Evolutionary conservation across 2,888 invertebrate species (phyloP).

Genomic region (Leptogaster cylindrica): DNA sequence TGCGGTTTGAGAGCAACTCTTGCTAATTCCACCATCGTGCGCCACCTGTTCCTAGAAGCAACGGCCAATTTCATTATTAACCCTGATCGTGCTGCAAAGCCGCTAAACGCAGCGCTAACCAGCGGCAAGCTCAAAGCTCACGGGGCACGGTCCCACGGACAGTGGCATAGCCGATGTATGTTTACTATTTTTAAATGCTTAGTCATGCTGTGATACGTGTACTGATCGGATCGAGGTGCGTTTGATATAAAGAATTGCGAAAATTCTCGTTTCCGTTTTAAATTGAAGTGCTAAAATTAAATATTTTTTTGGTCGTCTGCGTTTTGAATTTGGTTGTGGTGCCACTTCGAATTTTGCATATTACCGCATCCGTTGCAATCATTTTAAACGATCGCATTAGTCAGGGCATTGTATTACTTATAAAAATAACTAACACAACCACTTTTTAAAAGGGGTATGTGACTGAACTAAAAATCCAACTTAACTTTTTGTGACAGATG

Average conservation of each 20-base stretch:
- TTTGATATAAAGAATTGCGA: conserved; percentile 22
- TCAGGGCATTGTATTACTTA: conserved; percentile 21
- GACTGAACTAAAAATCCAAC: no score
- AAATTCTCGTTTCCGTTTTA: conserved; percentile 27
- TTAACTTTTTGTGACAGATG: background rate
- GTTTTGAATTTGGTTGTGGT: background rate
- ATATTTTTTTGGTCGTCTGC: conserved; percentile 9
- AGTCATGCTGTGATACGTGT: conserved; percentile 54
- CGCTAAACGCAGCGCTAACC: no score
- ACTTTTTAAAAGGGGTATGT: no score
- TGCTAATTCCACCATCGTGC: no score
- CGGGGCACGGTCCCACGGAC: background rate
- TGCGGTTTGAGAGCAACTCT: no score
- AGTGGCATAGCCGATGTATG: conserved; percentile 51
- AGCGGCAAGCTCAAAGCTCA: no score
- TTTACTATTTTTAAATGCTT: conserved; percentile 63
- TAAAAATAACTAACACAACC: conserved; percentile 14
- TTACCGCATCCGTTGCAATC: background rate
- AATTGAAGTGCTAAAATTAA: conserved; percentile 30
- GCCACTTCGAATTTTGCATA: background rate
- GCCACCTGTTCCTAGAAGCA: no score
- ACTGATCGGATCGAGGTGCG: conserved; percentile 39
- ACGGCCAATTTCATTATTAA: no score
- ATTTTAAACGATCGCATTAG: conserved; percentile 6
- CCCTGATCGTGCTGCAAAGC: no score